Percentiles rank a stretch among this genome's conserved stretches.
Conservation (phyloP, 2,888 invertebrate species). For the Girardia tigrina region DNA sequence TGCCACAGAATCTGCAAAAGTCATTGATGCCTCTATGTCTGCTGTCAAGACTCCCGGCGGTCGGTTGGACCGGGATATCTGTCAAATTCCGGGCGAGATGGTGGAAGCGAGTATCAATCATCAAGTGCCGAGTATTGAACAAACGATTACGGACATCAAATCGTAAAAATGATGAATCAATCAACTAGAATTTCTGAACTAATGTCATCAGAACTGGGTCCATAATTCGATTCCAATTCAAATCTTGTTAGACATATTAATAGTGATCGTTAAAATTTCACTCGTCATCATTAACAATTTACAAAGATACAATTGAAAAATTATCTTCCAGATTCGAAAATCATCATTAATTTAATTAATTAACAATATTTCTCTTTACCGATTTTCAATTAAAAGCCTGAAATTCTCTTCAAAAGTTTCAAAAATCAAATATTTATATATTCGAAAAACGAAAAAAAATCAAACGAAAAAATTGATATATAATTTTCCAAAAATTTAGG, state of each 20-base stretch:
- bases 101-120: background rate
- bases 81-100: background rate
- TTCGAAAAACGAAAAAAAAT: no score
- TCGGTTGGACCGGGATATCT: constrained; percentile 13
- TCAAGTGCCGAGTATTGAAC: constrained; percentile 5
- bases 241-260: constrained; percentile 23
- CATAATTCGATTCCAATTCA: constrained; percentile 18
- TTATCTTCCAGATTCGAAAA: no score
- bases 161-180: constrained; percentile 23
- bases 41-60: constrained; percentile 19
- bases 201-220: constrained; percentile 20
- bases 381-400: no score
- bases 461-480: no score
- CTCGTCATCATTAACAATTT: no score
- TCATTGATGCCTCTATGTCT: constrained; percentile 23
- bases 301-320: no score
- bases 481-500: no score
- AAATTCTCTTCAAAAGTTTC: no score
- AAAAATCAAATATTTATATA: no score
- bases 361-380: no score
- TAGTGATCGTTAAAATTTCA: background rate
- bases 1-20: background rate
- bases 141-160: background rate
- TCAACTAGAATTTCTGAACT: background rate
- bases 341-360: no score